Base-by-base conservation (phyloP, 2,113 vertebrate species). In the Dendrocopos noguchii region DNA sequence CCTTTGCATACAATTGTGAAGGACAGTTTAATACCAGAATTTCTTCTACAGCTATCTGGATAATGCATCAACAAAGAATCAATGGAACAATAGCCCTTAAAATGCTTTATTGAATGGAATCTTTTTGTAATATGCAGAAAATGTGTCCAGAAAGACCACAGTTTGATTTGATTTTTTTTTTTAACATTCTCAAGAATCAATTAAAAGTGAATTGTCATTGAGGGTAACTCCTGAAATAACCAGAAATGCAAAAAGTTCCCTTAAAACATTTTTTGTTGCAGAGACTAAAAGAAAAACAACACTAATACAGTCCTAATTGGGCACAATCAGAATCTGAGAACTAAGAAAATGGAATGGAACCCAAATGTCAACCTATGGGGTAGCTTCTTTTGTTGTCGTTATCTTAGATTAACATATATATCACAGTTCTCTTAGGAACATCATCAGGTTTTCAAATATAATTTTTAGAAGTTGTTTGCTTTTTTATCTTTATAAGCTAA, bases 381-480 rank as follows among this genome's bases (percentile, higher is more conserved):
- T 90, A 96, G 84, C 77, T 93, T 93, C 75, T 91, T 90, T 64
- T 77, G 47, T 77, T 79, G 66, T 44, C 92, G 94, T 94, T 96
- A 96, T 50, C 93, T 90, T 83, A 95, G 84, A 97, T 95, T 88
- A 95, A 87, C 78, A 95, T 89, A 94, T 91, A 97, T 80, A 90
- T 95, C 93, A 97, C 90, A 95, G 95, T 95, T 95, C 94, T 95
- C 21, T 52, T 93, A 74, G 93, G 88, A 96, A 93, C 95, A 95
- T 94, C 36, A n/a, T 39, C n/a, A 87, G 72, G 78, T 95, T 92
- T 91, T 97, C 87, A 81, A 91, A 87, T 91, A 87, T 96, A 95
- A 95, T 98, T 98, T 98, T 98, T 97, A 98, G 98, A 99, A 98
- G 98, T 98, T 98, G 98, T 98, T 98, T 94, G 96, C 97, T 98